Base-by-base conservation (phyloP, 2,888 invertebrate species). In the Synanthedon myopaeformis region DNA sequence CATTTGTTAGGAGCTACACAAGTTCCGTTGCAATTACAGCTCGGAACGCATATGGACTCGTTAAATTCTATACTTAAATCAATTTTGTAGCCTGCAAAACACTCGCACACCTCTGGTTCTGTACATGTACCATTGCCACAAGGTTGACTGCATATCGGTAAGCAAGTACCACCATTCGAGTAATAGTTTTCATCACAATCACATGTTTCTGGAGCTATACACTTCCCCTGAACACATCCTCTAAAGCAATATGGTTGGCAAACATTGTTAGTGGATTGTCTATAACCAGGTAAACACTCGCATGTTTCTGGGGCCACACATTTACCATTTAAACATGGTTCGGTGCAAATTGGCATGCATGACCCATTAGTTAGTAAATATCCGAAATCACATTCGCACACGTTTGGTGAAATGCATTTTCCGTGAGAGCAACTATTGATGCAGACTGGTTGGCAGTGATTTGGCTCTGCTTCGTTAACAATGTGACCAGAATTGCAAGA, bases 231-330 rank as follows among this genome's bases (percentile, higher is more conserved):
- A 12, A 51, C 50, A 50, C 72, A 72, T 3, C 66, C 65, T n/a
- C 52, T 58, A 1, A 64, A 65, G 41, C 73, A 71, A 53, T 65
- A 63, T 0, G 72, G 71, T 4, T 61, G 53, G 48, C 74, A 75
- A 2, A 52, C 55, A 45, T 67, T 63, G 3, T 53, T 52, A 4
- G 61, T 64, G 10, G 62, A 60, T 57, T 61, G 63, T 52, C 64
- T 66, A 59, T 80, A 88, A 2, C 86, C 88, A 1, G 69, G 61
- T 10, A 76, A 65, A 58, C 89, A 90, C 55, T 76, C 59, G 57
- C 89, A 89, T 0, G 69, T 74, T 51, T 88, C 78, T 1, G 89
- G 89, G 0, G 79, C 81, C 0, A 79, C 65, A 59, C 90, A 90
- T 1, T 59, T 62, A 3, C 88, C 89, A 63, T 91, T 89, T 1